Evolutionary conservation across 2,113 vertebrate species (phyloP), one percentile per base, ranked within the genome.

Genomic region (Rhizomys pruinosus): DNA sequence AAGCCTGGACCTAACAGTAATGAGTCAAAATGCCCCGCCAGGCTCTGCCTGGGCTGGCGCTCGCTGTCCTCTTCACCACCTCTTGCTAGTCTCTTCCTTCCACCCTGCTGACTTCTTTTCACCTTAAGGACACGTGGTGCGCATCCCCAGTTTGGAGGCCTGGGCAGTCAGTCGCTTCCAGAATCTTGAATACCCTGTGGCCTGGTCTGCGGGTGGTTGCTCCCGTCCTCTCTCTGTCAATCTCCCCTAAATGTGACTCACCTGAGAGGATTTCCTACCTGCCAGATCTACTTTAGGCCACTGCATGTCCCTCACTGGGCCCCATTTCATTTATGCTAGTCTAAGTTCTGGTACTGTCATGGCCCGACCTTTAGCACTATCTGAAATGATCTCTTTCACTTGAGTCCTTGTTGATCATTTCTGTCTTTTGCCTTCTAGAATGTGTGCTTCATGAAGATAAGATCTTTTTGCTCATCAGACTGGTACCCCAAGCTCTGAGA

Each of bases 111-210:
- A 37, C 39, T 59, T 34, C 32, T 27, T 13, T 55, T 47, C 12
- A 1, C 19, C 57, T 32, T 0, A 0, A 76, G 55, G 39, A 61
- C 64, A 16, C 0, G 2, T 10, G 25, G 47, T 13, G 5, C 37
- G 27, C 61, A 29, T 39, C 77, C 10, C 47, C 20, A 32, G 22
- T 4, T 7, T 15, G 29, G 57, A 27, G 15, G 44, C 47, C 61
- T 84, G 76, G 55, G 37, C 3, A 61, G 34, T 72, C n/a, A 17
- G 19, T 44, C 0, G n/a, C 37, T 55, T 32, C 71, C 80, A 61
- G 42, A 57, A 27, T 84, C 68, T 91, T 39, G 71, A 91, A 57
- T 23, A 52, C 13, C 66, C 57, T 87, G 20, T 44, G 44, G 22
- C 11, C 10, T 63, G 9, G 34, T 66, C 57, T 47, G 57, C 32